A percentile compares a stretch with the other conserved stretches of the same genome.
phyloP scores from a whole-genome alignment of 2,888 invertebrate genomes.

The Stegophylla sp. region DNA sequence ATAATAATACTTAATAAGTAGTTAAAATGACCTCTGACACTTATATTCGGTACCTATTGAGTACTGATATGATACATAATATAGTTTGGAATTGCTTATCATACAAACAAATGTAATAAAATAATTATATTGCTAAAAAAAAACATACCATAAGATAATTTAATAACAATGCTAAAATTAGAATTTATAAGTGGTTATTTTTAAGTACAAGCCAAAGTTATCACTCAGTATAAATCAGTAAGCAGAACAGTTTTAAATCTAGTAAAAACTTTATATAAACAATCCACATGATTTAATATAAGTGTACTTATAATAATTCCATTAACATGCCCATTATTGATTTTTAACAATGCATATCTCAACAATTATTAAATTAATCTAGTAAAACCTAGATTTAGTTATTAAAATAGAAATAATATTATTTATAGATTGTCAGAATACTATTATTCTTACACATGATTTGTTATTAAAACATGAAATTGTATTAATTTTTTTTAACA shows the following conservation, averaged over 20 bases:
- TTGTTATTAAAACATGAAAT: too few species aligned
- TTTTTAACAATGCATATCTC: neutral
- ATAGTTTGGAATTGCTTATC: slow-evolving; percentile 1
- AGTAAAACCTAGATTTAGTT: neutral
- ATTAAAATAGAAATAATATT: neutral
- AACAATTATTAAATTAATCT: neutral
- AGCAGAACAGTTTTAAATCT: slow-evolving; percentile 20
- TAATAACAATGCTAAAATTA: slow-evolving; percentile 17
- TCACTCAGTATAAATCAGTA: neutral
- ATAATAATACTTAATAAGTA: slow-evolving; percentile 15
- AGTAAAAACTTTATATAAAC: slow-evolving; percentile 20
- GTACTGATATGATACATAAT: slow-evolving; percentile 4
- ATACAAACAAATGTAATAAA: neutral
- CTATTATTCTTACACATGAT: too few species aligned
- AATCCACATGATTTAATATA: neutral
- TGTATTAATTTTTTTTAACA: too few species aligned
- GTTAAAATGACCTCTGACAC: slow-evolving; percentile 9
- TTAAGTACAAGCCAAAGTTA: slow-evolving; percentile 18
- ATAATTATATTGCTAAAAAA: slow-evolving; percentile 8
- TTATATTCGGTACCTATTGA: slow-evolving; percentile 14
- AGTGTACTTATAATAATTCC: neutral
- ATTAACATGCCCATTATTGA: neutral
- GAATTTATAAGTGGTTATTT: slow-evolving; percentile 18
- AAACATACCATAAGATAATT: slow-evolving; percentile 9
- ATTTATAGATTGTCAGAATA: neutral